Percentiles rank a stretch among this genome's conserved stretches.
Conservation (phyloP, 2,113 vertebrate genomes). For the Pollimyrus isidori region DNA sequence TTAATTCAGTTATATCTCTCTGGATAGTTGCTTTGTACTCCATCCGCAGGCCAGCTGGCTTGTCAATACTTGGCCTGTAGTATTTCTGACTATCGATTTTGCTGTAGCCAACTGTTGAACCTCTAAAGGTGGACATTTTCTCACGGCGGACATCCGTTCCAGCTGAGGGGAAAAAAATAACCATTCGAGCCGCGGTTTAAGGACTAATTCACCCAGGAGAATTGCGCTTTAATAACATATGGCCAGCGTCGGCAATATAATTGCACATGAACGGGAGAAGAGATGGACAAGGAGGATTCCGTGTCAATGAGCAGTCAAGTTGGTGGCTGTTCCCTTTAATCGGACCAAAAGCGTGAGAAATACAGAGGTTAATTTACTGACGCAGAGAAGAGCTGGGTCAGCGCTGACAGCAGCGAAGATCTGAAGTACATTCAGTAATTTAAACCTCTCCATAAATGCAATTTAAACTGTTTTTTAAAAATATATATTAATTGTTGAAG, state of each 20-base stretch:
- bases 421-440: neutral
- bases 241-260: neutral
- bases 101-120: slow-evolving; percentile 44
- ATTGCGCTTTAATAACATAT: neutral
- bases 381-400: neutral
- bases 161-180: neutral
- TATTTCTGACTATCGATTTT: slow-evolving; percentile 38
- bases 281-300: neutral
- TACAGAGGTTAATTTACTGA: neutral
- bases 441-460: neutral
- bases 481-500: neutral
- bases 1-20: slow-evolving; percentile 36
- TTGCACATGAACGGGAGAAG: neutral
- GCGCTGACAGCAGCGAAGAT: neutral
- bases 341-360: neutral
- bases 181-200: neutral
- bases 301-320: slow-evolving; percentile 5
- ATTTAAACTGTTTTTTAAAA: neutral
- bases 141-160: slow-evolving; percentile 18
- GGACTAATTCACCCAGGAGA: slow-evolving; percentile 16
- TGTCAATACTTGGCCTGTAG: slow-evolving; percentile 43
- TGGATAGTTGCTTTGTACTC: slow-evolving; percentile 35
- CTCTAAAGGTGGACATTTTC: slow-evolving; percentile 36
- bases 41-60: slow-evolving; percentile 35
- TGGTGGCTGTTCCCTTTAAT: neutral